Conservation (phyloP, 1,140 invertebrate genomes). For the Asobara japonica region DNA sequence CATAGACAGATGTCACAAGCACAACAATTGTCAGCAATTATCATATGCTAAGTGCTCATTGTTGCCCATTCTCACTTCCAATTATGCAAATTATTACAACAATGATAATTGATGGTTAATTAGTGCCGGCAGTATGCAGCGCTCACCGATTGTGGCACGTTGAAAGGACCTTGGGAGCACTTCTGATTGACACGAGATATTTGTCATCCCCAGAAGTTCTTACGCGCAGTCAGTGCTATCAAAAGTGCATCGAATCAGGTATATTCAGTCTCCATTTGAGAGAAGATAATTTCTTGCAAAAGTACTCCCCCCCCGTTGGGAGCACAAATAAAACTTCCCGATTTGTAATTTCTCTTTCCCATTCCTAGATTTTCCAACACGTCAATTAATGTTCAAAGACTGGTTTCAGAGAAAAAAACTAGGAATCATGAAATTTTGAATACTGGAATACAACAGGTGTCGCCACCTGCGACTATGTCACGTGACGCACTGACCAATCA, state of each 20-base stretch:
- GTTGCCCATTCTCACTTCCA: neutral
- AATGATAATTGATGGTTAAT: conserved; percentile 23
- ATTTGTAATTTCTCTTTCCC: too few species aligned
- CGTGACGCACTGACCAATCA: too few species aligned
- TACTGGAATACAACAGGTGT: too few species aligned
- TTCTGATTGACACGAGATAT: conserved; percentile 49
- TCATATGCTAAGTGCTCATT: neutral
- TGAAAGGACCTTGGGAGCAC: conserved; percentile 52
- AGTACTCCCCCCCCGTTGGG: too few species aligned
- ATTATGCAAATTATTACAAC: conserved; percentile 6
- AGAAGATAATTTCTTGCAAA: conserved; percentile 5
- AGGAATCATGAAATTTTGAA: too few species aligned
- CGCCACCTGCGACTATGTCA: too few species aligned
- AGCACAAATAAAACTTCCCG: too few species aligned
- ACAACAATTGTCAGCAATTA: neutral
- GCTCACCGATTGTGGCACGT: conserved; percentile 53
- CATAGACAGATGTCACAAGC: neutral
- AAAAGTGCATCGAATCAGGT: conserved; percentile 52
- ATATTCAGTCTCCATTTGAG: conserved; percentile 1
- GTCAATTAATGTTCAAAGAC: too few species aligned
- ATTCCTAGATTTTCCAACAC: too few species aligned
- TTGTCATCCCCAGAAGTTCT: conserved; percentile 37
- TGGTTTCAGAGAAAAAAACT: too few species aligned
- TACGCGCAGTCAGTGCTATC: conserved; percentile 50
- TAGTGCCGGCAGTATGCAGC: conserved; percentile 49